phyloP scores from a whole-genome alignment of 1,140 invertebrate species.

The Aphelinus certus region DNA sequence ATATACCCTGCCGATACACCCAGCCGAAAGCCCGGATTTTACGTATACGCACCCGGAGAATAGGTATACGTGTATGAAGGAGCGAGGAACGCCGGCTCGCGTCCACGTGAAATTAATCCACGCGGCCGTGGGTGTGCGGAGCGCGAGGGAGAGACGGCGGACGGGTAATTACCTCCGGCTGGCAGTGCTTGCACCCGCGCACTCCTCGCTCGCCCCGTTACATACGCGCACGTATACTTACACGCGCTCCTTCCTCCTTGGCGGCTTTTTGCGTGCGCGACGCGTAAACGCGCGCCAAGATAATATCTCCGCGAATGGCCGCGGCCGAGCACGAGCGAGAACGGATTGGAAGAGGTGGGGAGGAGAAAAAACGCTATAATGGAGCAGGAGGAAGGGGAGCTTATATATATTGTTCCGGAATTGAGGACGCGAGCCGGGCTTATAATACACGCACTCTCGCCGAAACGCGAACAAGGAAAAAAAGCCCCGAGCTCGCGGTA shows the following conservation, averaged over 20 bases:
- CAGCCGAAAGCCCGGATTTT: too few species aligned
- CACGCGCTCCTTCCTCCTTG: not conserved
- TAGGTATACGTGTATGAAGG: not conserved
- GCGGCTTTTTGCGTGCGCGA: not conserved
- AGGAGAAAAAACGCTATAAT: too few species aligned
- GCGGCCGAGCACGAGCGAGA: not conserved
- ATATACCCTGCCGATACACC: too few species aligned
- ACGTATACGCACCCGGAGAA: too few species aligned
- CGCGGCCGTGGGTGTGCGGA: not conserved
- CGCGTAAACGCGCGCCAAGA: slow-evolving; percentile 17
- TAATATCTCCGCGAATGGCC: slow-evolving; percentile 26
- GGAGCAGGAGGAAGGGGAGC: not conserved
- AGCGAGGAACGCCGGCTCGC: not conserved
- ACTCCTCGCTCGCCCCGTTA: slow-evolving; percentile 19
- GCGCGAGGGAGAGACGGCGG: not conserved
- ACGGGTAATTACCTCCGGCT: slow-evolving; percentile 29
- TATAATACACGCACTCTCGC: slow-evolving; percentile 5
- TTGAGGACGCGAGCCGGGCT: not conserved
- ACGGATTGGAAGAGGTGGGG: not conserved
- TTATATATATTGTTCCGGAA: slow-evolving; percentile 24
- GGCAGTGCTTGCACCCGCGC: not conserved
- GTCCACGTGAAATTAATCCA: slow-evolving; percentile 34
- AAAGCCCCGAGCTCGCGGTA: not conserved
- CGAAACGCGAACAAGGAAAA: not conserved
- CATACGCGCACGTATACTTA: too few species aligned